Base-by-base conservation (phyloP, 2,113 vertebrate species). In the Chrysemys picta region DNA sequence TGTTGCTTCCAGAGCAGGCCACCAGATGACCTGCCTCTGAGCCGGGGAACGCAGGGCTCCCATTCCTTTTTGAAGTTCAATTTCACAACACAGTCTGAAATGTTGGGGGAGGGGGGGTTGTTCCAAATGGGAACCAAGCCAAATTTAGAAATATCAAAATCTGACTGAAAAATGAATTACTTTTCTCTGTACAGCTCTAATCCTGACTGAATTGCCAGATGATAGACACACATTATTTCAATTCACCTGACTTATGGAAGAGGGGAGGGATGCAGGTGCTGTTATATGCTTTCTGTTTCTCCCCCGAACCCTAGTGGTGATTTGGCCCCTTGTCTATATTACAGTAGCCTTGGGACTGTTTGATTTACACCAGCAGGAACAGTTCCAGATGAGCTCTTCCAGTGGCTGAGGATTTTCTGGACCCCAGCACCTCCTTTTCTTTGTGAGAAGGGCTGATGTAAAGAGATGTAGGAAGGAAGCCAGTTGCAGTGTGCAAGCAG, bases 241-340 rank as follows among this genome's bases (percentile, higher is more conserved):
- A 17, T 72, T 31, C 35, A 72, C n/a, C n/a, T n/a, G n/a, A 38
- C 65, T 16, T 14, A 72, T 19, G n/a, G 35, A 38, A 38, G n/a
- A n/a, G n/a, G n/a, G n/a, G 35, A 38, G 4, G n/a, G n/a, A 22
- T 38, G 21, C 8, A 72, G n/a, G 19, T 22, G 69, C 8, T 10
- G 21, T 38, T 38, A 22, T n/a, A 19, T 3, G 19, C 35, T 72
- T 2, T 52, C 14, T 25, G 62, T 45, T 10, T 0, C 13, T 85
- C 62, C 2, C 1, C 85, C 65, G 45, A 76, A 5, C 1, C 2
- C 2, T 75, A 79, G 0, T 45, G 12, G 1, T 31, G n/a, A 11
- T 62, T 78, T 56, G 1, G 90, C 94, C 83, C 35, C 4, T 62
- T 27, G 13, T 62, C 59, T 62, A 16, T 62, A 31, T 62, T 62